phyloP scores from a whole-genome alignment of 2,797 vertebrate species.

The Gymnothorax reevesii region DNA sequence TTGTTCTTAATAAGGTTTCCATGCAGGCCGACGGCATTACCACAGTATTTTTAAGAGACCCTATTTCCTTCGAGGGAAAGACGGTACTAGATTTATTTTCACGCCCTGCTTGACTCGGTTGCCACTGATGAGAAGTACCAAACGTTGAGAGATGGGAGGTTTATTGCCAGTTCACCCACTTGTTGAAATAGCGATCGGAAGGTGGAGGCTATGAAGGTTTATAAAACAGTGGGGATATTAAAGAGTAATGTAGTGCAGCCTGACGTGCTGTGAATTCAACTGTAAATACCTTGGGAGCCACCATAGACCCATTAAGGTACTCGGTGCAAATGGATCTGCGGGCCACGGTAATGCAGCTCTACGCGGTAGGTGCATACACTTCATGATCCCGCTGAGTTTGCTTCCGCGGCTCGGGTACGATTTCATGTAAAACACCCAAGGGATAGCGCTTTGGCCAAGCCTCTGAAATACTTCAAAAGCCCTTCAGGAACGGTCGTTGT shows the following conservation, averaged over 20 bases:
- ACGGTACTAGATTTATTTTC: constrained; percentile 44
- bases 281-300: constrained; percentile 39
- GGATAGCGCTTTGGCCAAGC: background rate
- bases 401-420: constrained; percentile 45
- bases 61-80: constrained; percentile 5
- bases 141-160: background rate
- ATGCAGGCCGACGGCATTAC: background rate
- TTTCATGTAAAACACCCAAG: constrained; percentile 30
- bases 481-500: background rate
- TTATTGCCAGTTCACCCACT: background rate
- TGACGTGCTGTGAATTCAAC: constrained; percentile 40
- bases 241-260: constrained; percentile 38
- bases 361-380: constrained; percentile 41
- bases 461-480: background rate
- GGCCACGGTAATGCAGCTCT: constrained; percentile 40
- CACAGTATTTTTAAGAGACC: constrained; percentile 31
- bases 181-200: background rate
- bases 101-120: background rate
- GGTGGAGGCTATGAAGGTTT: background rate
- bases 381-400: constrained; percentile 52
- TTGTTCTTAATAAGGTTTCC: constrained; percentile 23
- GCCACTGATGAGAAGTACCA: background rate
- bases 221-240: constrained; percentile 5
- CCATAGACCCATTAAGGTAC: constrained; percentile 43
- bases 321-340: constrained; percentile 41